A percentile compares a stretch with the other conserved stretches of the same genome.
Evolutionary conservation across 2,113 vertebrate genomes (phyloP).

Genomic region (Lycocorax pyrrhopterus): DNA sequence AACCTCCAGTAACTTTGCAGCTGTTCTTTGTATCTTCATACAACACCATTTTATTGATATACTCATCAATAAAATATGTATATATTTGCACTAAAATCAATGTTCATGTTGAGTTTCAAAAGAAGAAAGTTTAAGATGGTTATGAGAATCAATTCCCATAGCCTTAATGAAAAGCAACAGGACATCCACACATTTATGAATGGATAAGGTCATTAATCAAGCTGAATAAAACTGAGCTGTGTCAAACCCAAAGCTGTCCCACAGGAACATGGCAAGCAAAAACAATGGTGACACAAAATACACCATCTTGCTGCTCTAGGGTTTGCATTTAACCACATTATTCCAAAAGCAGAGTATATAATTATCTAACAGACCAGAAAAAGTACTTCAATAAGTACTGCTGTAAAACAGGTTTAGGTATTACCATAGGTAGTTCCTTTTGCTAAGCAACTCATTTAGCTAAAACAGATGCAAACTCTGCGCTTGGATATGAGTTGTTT

Average conservation of each 20-base stretch:
- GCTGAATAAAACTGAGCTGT: not conserved
- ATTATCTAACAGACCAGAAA: not conserved
- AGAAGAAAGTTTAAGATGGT: not conserved
- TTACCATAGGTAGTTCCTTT: not conserved
- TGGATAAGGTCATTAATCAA: not conserved
- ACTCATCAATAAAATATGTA: not conserved
- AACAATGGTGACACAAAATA: not conserved
- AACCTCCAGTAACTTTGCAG: not conserved
- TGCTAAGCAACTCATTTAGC: not conserved
- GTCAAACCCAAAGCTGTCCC: not conserved
- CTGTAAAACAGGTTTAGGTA: constrained; percentile 26
- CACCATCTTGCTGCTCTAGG: not conserved
- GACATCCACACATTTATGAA: not conserved
- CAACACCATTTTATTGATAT: not conserved
- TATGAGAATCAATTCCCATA: not conserved
- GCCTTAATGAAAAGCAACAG: not conserved
- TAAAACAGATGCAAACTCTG: not conserved
- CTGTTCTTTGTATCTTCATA: not conserved
- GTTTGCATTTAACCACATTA: not conserved
- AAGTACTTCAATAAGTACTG: not conserved
- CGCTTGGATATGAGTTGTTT: not conserved
- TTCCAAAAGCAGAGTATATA: not conserved
- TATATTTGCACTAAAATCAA: not conserved
- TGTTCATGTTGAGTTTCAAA: not conserved
- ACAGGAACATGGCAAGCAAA: not conserved